These are phyloP conservation scores for Yponomeuta plumbellus DNA, from an alignment of 2,888 invertebrate genomes.

Conservation along the genomic window DNA sequence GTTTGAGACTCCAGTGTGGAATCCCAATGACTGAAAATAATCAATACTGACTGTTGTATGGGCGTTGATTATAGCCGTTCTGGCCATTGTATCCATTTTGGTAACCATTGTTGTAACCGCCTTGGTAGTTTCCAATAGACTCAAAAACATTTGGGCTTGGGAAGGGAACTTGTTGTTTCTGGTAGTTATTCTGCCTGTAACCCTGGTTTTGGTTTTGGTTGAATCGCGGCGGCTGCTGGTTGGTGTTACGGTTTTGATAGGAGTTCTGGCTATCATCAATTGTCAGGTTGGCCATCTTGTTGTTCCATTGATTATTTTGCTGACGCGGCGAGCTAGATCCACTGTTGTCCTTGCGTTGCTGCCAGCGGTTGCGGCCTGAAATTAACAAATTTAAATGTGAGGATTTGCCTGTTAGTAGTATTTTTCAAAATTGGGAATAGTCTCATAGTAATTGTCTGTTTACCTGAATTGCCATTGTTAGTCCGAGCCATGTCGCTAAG, in stretches of 20 bases:
- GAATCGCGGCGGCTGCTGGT: conserved; percentile 37
- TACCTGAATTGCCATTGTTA: conserved; percentile 69
- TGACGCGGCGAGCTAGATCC: conserved; percentile 70
- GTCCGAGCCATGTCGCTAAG: conserved; percentile 84
- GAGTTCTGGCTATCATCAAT: conserved; percentile 47
- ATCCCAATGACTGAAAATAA: neutral
- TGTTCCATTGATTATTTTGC: conserved; percentile 68
- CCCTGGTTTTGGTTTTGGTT: conserved; percentile 35
- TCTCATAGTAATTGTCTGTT: conserved; percentile 15
- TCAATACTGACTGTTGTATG: conserved; percentile 58
- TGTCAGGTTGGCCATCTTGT: conserved; percentile 59
- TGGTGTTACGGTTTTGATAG: conserved; percentile 48
- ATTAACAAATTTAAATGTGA: conserved; percentile 21
- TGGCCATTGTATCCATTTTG: conserved; percentile 70
- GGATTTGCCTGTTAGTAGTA: neutral
- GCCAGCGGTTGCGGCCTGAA: conserved; percentile 78
- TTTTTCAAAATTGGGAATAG: neutral
- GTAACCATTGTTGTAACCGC: conserved; percentile 66
- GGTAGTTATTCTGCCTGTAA: conserved; percentile 67
- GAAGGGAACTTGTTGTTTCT: conserved; percentile 71
- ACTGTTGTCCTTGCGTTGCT: conserved; percentile 75
- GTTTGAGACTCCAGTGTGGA: neutral
- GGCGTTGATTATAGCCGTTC: conserved; percentile 61
- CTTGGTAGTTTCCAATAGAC: conserved; percentile 75
- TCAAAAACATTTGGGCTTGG: conserved; percentile 78